Evolutionary conservation across 2,797 vertebrate genomes (phyloP).

Genomic region (Eurystomus glaucurus): DNA sequence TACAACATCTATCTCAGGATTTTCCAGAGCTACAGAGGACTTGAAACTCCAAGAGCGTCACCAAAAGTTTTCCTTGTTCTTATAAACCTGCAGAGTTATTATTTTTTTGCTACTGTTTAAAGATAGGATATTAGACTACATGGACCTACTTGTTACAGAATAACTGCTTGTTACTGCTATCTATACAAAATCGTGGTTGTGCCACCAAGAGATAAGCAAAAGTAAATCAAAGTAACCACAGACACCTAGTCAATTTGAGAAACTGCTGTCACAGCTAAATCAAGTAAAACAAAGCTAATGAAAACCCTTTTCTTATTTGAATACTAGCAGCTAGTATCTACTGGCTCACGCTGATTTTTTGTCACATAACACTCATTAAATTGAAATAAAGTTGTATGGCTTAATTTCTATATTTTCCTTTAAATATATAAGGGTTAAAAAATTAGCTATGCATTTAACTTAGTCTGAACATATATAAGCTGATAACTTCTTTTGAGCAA

Average conservation of each 20-base stretch:
- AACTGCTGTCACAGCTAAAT: not conserved
- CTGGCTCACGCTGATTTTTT: not conserved
- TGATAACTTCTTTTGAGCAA: not conserved
- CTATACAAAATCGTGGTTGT: not conserved
- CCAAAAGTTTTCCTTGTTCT: not conserved
- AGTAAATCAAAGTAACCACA: not conserved
- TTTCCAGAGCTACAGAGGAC: not conserved
- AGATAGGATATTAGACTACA: not conserved
- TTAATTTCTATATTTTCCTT: not conserved
- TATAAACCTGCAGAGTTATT: not conserved
- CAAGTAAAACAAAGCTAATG: not conserved
- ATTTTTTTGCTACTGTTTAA: not conserved
- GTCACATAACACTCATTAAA: not conserved
- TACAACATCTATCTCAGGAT: not conserved
- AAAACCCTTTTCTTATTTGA: not conserved
- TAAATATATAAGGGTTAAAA: not conserved
- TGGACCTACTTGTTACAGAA: not conserved
- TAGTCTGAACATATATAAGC: not conserved
- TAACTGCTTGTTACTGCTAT: not conserved
- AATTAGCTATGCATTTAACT: not conserved
- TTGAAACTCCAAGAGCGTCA: not conserved
- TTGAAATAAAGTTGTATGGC: not conserved
- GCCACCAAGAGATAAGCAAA: not conserved
- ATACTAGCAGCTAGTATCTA: not conserved
- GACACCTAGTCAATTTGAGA: not conserved